Percentiles rank a stretch among this genome's conserved stretches.
phyloP scores from a whole-genome alignment of 2,888 invertebrate species.

The Dugesia japonica region DNA sequence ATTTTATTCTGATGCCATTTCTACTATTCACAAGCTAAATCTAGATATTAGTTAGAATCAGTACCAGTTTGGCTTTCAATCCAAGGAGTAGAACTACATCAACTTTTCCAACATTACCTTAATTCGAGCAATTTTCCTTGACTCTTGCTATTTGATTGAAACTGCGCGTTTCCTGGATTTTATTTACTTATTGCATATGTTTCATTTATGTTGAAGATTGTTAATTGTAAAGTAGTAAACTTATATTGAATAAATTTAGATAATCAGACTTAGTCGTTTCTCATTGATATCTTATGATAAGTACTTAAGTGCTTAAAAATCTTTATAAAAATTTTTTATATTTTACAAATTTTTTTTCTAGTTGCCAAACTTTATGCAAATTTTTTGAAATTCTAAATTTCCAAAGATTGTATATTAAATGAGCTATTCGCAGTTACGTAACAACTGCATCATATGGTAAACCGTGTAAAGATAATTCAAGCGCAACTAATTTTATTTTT shows the following conservation, averaged over 20 bases:
- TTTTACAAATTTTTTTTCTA: no score
- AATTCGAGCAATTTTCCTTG: slow-evolving; percentile 2
- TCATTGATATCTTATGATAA: no score
- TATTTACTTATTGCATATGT: slow-evolving; percentile 20
- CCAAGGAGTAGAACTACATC: slow-evolving; percentile 20
- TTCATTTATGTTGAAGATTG: slow-evolving; percentile 20
- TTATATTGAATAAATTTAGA: slow-evolving; percentile 8
- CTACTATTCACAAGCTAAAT: not conserved
- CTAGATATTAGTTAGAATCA: not conserved
- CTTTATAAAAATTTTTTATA: no score
- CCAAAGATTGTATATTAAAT: no score
- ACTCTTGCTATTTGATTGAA: slow-evolving; percentile 20
- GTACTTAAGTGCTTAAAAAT: no score
- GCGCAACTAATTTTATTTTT: no score
- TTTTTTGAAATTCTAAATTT: no score
- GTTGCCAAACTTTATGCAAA: no score
- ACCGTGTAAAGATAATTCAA: no score
- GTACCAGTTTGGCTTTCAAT: slow-evolving; percentile 11
- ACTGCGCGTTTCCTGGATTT: slow-evolving; percentile 9
- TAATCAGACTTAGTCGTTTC: slow-evolving; percentile 12
- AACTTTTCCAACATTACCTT: slow-evolving; percentile 20
- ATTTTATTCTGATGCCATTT: not conserved
- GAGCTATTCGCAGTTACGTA: no score
- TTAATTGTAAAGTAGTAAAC: slow-evolving; percentile 16
- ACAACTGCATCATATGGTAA: no score